Base-by-base conservation (phyloP, 23 tunicate species). In the Styela clava region DNA sequence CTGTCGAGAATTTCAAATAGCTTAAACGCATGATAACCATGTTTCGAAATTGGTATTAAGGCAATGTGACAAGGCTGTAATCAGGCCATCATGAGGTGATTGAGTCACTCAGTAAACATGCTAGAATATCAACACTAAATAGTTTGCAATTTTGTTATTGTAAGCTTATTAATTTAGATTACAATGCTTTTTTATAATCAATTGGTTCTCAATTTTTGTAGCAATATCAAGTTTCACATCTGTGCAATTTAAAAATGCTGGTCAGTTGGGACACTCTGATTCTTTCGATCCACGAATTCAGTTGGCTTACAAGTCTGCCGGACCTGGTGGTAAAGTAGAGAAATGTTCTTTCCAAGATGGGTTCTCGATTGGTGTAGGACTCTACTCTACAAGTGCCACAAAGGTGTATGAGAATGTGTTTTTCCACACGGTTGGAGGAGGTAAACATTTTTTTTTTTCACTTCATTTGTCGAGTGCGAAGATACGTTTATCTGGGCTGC, bases 281-380 rank as follows among this genome's bases (percentile, higher is more conserved):
- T 21, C 84, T 0, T 22, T 12, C 61, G 88, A 79, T 35, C 84
- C 84, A 32, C 29, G 84, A 64, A 1, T 30, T 33, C 30, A 74
- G 9, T 0, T 85, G 12, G 85, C 84, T 0, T 79, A 83, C 85
- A 69, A 35, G 36, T 73, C 32, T 26, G 85, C 69, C 31, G 73
- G 22, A 31, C 29, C 83, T 34, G 79, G 72, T 25, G 33, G 63
- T 23, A 69, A 74, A 2, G 92, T 87, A 31, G 1, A 32, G 1
- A 88, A 81, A 22, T 87, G 92, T 34, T 52, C 91, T 24, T 87
- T 91, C 85, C 92, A 91, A 61, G 85, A 83, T 68, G 87, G 88
- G 20, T 91, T 63, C 70, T 51, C 87, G 31, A 74, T 92, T 26
- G 97, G 85, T 24, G 78, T 91, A 33, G 97, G 87, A 0, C 34